Evolutionary conservation across 2,888 invertebrate species (phyloP).

Genomic region (Eupithecia insigniata): DNA sequence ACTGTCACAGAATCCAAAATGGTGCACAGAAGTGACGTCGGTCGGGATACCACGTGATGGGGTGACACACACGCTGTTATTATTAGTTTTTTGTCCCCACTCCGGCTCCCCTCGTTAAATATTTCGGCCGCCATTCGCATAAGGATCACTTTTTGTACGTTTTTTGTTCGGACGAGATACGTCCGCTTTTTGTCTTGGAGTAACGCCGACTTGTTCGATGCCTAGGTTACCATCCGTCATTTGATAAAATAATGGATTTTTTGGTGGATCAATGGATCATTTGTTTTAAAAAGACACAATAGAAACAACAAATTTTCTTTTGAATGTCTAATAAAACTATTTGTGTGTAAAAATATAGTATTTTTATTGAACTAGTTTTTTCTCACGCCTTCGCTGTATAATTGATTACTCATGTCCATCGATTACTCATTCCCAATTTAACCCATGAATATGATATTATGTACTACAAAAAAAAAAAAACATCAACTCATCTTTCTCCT

Average conservation of each 20-base stretch:
- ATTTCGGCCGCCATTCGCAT: conserved; percentile 73
- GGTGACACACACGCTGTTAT: conserved; percentile 80
- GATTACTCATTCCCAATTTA: not conserved
- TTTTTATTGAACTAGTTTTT: too few relatives aligned
- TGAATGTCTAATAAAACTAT: too few relatives aligned
- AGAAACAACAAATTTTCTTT: too few relatives aligned
- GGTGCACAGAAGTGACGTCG: conserved; percentile 69
- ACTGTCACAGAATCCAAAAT: conserved; percentile 63
- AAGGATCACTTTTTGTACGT: conserved; percentile 71
- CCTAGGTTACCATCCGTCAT: not conserved
- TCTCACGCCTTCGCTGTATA: too few relatives aligned
- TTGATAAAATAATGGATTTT: not conserved
- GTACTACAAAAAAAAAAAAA: too few relatives aligned
- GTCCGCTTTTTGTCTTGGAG: conserved; percentile 38
- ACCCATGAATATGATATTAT: not conserved
- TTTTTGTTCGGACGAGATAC: conserved; percentile 56
- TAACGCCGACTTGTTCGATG: conserved; percentile 14
- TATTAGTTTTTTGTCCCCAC: conserved; percentile 83
- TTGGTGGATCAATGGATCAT: not conserved
- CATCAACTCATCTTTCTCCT: not conserved
- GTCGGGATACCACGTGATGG: conserved; percentile 70
- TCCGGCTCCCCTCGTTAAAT: conserved; percentile 60
- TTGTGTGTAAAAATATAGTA: too few relatives aligned
- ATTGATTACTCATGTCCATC: too few relatives aligned
- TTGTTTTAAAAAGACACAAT: not conserved